Conservation (phyloP, 2,888 invertebrate species). For the Hemicrepidius hirtus region DNA sequence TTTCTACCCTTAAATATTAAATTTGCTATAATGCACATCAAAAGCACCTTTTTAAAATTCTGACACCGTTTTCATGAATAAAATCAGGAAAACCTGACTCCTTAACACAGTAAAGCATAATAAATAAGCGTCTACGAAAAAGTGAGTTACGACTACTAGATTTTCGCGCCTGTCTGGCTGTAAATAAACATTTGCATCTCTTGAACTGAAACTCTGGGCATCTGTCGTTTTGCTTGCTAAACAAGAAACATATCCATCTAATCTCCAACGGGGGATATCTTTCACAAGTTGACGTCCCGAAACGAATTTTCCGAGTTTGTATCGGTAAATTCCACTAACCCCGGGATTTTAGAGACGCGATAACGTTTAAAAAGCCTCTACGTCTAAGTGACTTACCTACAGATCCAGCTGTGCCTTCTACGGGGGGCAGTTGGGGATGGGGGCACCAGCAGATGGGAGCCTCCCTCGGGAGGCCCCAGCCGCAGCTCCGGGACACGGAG, state of each 20-base stretch:
- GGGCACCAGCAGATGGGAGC: slow-evolving; percentile 69
- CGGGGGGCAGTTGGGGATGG: slow-evolving; percentile 75
- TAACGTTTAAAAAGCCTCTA: slow-evolving; percentile 28
- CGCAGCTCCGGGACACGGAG: slow-evolving; percentile 82
- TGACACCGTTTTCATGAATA: too few species aligned
- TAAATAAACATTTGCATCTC: slow-evolving; percentile 1
- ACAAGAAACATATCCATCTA: slow-evolving; percentile 17
- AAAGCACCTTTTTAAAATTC: too few species aligned
- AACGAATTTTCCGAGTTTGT: slow-evolving; percentile 14
- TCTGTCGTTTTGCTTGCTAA: slow-evolving; percentile 7
- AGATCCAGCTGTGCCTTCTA: slow-evolving; percentile 85
- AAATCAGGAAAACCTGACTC: too few species aligned
- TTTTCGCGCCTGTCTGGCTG: slow-evolving; percentile 2
- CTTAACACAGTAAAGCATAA: too few species aligned
- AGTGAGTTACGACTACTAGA: not conserved
- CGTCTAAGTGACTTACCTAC: slow-evolving; percentile 77
- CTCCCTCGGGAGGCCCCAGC: slow-evolving; percentile 76
- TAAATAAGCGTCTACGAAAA: not conserved
- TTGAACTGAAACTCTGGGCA: not conserved
- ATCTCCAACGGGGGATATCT: slow-evolving; percentile 9
- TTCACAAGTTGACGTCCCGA: not conserved
- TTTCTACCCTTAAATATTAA: too few species aligned
- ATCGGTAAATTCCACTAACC: not conserved
- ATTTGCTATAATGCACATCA: too few species aligned
- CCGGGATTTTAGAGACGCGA: slow-evolving; percentile 5